Evolutionary conservation across 2,888 invertebrate species (phyloP), one percentile per base, ranked within the genome.

Genomic region (Patella pellucida): DNA sequence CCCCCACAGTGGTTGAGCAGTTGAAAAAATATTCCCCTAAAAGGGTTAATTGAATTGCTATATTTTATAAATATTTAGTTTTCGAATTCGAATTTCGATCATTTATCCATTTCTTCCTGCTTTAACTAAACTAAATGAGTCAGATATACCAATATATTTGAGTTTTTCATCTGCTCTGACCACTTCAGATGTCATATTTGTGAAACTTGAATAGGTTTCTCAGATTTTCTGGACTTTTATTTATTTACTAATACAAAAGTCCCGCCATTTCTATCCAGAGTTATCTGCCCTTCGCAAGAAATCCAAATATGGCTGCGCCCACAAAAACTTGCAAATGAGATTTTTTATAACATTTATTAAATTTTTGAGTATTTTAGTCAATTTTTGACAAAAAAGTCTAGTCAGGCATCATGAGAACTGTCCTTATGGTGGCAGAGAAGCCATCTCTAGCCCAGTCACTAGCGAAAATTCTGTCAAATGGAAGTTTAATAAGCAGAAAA

Each of bases 351-450:
- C 68, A 68, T 41, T 15, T 68, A 27, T 15, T 23, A 16, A 41
- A 16, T 14, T 31, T 7, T 68, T 27, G 16, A 68, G 14, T 2
- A 27, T 19, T 71, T 27, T 27, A 54, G 52, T 50, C n/a, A 31
- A 70, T 56, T 69, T 52, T 56, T 23, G 52, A 23, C 16, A 51
- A 23, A 16, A 31, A 12, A 27, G 67, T 62, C 14, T 68, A 41
- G n/a, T 50, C 4, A 41, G 12, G 68, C 69, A 86, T 77, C n/a
- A 90, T 90, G 90, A 87, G 84, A 79, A 90, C 89, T 1, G 92
- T 92, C 74, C 93, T 99, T 83, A 99, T 99, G 99, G 98, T 99
- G 88, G 98, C 99, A 84, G 99, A 99, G 91, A 99, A 99, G 94
- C 99, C 99, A 52, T 98, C 98, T 78, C 91, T 99, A 91, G 99